These are phyloP conservation scores for Ictidomys tridecemlineatus DNA, from an alignment of 2,113 vertebrate species.

Conservation along the genomic window DNA sequence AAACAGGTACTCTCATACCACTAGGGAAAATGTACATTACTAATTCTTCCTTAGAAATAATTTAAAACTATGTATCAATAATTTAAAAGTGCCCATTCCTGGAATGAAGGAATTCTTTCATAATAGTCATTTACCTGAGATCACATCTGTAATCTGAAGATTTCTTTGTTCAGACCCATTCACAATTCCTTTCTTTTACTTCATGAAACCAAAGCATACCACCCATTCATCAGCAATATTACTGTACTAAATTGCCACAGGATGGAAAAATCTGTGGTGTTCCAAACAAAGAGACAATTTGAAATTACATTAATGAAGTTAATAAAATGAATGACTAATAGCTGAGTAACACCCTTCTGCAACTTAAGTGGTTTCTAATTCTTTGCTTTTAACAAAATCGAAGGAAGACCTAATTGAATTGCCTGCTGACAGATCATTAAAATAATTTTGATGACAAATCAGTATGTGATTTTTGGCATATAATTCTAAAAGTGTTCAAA, in stretches of 20 bases:
- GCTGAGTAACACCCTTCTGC: background rate
- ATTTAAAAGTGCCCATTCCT: background rate
- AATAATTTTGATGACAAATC: conserved; percentile 21
- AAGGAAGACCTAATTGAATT: conserved; percentile 41
- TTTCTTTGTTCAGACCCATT: background rate
- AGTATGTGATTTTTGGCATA: background rate
- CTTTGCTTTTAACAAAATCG: conserved; percentile 45
- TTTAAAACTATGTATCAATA: background rate
- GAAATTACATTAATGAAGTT: conserved; percentile 39
- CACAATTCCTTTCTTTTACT: background rate
- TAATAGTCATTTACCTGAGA: background rate
- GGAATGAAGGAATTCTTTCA: background rate
- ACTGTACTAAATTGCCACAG: background rate
- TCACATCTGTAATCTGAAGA: background rate
- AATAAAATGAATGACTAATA: conserved; percentile 58
- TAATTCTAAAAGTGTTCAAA: conserved; percentile 32
- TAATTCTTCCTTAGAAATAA: background rate
- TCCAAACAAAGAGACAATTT: background rate
- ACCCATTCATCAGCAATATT: background rate
- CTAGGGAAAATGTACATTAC: background rate
- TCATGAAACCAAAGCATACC: background rate
- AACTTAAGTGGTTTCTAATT: conserved; percentile 56
- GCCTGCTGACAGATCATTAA: background rate
- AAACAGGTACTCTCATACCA: background rate
- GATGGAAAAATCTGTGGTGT: background rate